phyloP scores from a whole-genome alignment of 2,797 vertebrate genomes.

The Brotula barbata region DNA sequence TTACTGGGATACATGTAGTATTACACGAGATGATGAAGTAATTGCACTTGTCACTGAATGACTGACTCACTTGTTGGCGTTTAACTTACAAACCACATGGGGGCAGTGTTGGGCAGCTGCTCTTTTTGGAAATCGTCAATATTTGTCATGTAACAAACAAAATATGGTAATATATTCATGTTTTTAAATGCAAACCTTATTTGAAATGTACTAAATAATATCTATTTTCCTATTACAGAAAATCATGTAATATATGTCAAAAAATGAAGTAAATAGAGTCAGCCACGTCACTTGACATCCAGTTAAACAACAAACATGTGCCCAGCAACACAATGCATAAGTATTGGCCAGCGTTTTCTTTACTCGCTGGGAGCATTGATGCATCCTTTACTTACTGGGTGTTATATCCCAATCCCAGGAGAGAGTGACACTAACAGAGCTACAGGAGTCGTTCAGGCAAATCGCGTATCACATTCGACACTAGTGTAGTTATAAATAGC shows the following conservation, averaged over 20 bases:
- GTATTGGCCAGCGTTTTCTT: slow-evolving; percentile 48
- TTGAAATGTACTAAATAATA: too few species aligned
- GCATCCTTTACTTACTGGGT: slow-evolving; percentile 40
- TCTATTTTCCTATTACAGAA: neutral
- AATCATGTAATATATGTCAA: neutral
- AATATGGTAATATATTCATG: too few species aligned
- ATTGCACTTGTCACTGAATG: too few species aligned
- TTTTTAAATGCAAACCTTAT: too few species aligned
- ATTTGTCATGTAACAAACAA: slow-evolving; percentile 4
- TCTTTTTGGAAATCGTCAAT: too few species aligned
- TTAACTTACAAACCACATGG: too few species aligned
- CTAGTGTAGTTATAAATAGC: slow-evolving; percentile 74
- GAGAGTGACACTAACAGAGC: slow-evolving; percentile 58
- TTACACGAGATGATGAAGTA: too few species aligned
- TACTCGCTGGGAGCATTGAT: slow-evolving; percentile 38
- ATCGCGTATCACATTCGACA: slow-evolving; percentile 70
- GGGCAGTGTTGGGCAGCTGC: neutral
- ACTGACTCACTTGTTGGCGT: too few species aligned
- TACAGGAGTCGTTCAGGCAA: slow-evolving; percentile 70
- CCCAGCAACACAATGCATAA: neutral
- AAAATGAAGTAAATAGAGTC: neutral
- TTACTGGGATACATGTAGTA: too few species aligned
- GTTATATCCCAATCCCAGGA: slow-evolving; percentile 53
- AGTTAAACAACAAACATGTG: slow-evolving; percentile 16
- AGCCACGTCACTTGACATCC: neutral